Conservation (phyloP, 2,888 invertebrate genomes). For the Atherix ibis region DNA sequence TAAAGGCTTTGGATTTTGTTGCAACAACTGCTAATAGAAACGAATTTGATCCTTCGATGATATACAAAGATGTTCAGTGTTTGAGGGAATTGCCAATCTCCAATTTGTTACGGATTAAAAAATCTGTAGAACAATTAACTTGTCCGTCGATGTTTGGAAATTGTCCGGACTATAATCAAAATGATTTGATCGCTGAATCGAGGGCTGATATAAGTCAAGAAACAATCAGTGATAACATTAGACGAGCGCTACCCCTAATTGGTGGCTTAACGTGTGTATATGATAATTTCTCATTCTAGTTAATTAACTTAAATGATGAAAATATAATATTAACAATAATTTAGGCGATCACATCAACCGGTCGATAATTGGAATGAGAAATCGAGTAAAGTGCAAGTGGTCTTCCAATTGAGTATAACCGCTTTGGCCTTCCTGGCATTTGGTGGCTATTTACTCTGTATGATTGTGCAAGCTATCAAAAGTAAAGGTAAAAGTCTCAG, state of each 20-base stretch:
- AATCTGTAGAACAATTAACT: conserved; percentile 20
- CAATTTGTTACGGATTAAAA: conserved; percentile 45
- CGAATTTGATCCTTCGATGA: too few species aligned
- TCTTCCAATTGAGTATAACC: conserved; percentile 64
- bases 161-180: neutral
- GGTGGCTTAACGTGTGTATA: too few species aligned
- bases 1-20: too few species aligned
- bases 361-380: conserved; percentile 31
- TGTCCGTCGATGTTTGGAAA: neutral
- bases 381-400: conserved; percentile 49
- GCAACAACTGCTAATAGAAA: too few species aligned
- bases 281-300: too few species aligned
- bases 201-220: neutral
- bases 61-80: conserved; percentile 13
- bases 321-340: too few species aligned
- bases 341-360: conserved; percentile 5
- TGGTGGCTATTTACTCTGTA: conserved; percentile 64
- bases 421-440: conserved; percentile 69
- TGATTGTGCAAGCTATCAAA: conserved; percentile 60
- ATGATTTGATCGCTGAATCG: neutral
- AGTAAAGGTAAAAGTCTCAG: conserved; percentile 36
- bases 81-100: conserved; percentile 53
- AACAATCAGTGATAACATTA: neutral
- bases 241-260: conserved; percentile 4
- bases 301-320: too few species aligned